Percentiles rank a stretch among this genome's conserved stretches.
These are phyloP conservation scores for Coracopsis vasa DNA, from an alignment of 2,113 vertebrate genomes.

Conservation along the genomic window DNA sequence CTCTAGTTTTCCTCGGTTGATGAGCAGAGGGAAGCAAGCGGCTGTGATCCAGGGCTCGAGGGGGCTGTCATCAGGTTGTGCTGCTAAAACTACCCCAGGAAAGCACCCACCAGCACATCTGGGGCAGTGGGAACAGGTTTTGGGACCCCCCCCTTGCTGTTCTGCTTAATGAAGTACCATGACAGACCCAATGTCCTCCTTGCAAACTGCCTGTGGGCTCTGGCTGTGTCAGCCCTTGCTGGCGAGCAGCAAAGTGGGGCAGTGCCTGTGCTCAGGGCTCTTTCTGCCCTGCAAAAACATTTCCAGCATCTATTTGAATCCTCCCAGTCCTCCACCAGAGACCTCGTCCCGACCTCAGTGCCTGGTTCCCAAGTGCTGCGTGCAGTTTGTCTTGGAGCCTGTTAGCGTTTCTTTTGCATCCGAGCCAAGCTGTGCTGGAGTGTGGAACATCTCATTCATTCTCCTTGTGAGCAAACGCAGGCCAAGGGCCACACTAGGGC, in stretches of 20 bases:
- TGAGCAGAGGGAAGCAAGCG: neutral
- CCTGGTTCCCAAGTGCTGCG: neutral
- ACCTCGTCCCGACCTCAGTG: neutral
- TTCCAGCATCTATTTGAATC: conserved; percentile 34
- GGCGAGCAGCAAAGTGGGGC: conserved; percentile 15
- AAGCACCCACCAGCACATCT: neutral
- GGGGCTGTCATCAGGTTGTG: neutral
- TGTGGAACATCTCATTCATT: conserved; percentile 38
- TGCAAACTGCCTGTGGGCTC: neutral
- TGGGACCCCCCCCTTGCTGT: neutral
- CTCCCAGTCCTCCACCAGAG: neutral
- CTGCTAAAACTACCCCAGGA: neutral
- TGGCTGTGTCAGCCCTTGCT: neutral
- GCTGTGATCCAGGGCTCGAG: neutral
- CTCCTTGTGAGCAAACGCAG: neutral
- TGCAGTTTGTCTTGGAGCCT: conserved; percentile 3
- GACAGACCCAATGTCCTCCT: neutral
- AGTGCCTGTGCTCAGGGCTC: conserved; percentile 11
- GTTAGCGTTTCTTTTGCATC: neutral
- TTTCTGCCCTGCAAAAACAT: conserved; percentile 39
- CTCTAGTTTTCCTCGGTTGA: neutral
- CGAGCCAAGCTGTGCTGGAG: neutral
- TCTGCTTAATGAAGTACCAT: accelerated
- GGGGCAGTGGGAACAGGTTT: neutral
- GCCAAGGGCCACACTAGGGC: neutral